phyloP scores from a whole-genome alignment of 1,140 invertebrate species.

The Cecropterus lyciades region DNA sequence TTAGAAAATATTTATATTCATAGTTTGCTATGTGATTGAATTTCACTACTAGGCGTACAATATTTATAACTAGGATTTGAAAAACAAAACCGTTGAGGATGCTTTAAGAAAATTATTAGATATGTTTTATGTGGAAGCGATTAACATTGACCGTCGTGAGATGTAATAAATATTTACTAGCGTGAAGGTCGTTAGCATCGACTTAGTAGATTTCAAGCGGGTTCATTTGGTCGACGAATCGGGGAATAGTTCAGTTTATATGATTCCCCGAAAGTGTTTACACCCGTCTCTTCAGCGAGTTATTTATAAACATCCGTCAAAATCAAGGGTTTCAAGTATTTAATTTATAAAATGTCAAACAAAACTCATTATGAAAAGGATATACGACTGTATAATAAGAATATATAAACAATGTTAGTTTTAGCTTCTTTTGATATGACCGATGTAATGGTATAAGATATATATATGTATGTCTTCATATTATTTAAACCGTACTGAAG shows the following conservation, averaged over 20 bases:
- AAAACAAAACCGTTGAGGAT: neutral
- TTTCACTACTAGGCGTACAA: too few species aligned
- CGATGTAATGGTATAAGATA: too few species aligned
- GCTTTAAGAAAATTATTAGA: neutral
- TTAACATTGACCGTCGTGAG: slow-evolving; percentile 16
- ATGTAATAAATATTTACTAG: slow-evolving; percentile 26
- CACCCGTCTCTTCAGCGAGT: slow-evolving; percentile 17
- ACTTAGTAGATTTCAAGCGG: slow-evolving; percentile 18
- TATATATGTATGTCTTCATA: too few species aligned
- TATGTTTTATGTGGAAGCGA: slow-evolving; percentile 8
- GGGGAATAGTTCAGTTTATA: slow-evolving; percentile 21
- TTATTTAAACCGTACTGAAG: too few species aligned
- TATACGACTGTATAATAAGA: too few species aligned
- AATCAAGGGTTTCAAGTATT: slow-evolving; percentile 24
- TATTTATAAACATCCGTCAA: slow-evolving; percentile 33
- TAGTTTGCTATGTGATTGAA: too few species aligned
- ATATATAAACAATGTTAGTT: too few species aligned
- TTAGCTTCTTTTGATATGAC: too few species aligned
- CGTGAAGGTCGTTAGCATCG: slow-evolving; percentile 15
- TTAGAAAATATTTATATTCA: too few species aligned
- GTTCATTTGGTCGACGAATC: slow-evolving; percentile 29
- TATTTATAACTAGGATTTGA: neutral
- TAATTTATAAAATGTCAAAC: slow-evolving; percentile 17
- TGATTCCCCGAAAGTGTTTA: slow-evolving; percentile 36
- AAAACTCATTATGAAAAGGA: neutral